These are phyloP conservation scores for Sciurus carolinensis DNA, from an alignment of 2,797 vertebrate species.

Conservation along the genomic window DNA sequence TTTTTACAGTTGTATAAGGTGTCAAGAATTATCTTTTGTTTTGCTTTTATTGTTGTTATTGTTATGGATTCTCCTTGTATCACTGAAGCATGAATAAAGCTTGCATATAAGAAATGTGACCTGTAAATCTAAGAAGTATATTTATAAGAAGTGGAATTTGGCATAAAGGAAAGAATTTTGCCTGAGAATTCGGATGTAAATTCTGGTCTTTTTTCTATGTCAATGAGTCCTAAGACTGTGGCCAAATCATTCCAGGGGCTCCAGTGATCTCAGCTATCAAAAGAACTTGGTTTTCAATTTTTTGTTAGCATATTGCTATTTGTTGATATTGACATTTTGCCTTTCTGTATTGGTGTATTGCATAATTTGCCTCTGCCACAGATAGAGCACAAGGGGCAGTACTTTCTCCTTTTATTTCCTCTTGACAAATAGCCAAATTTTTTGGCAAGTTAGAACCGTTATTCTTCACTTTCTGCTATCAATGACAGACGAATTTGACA, in stretches of 20 bases:
- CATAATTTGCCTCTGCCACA: conserved; percentile 27
- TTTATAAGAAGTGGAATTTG: conserved; percentile 21
- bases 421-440: conserved; percentile 49
- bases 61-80: not conserved
- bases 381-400: conserved; percentile 44
- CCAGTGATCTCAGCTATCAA: not conserved
- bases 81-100: conserved; percentile 3
- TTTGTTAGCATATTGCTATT: not conserved
- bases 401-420: conserved; percentile 41
- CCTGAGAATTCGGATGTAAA: conserved; percentile 27
- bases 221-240: not conserved
- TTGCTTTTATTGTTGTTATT: not conserved
- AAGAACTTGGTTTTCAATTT: not conserved
- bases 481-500: conserved; percentile 43
- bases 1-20: not conserved
- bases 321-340: not conserved
- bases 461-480: conserved; percentile 50
- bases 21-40: not conserved
- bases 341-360: not conserved
- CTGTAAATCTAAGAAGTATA: not conserved
- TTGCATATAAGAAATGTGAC: not conserved
- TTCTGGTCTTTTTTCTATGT: not conserved
- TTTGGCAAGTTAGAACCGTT: conserved; percentile 2
- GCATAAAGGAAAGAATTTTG: not conserved
- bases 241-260: not conserved